These are phyloP conservation scores for Nephrocerus scutellatus DNA, from an alignment of 2,888 invertebrate species.

Conservation along the genomic window DNA sequence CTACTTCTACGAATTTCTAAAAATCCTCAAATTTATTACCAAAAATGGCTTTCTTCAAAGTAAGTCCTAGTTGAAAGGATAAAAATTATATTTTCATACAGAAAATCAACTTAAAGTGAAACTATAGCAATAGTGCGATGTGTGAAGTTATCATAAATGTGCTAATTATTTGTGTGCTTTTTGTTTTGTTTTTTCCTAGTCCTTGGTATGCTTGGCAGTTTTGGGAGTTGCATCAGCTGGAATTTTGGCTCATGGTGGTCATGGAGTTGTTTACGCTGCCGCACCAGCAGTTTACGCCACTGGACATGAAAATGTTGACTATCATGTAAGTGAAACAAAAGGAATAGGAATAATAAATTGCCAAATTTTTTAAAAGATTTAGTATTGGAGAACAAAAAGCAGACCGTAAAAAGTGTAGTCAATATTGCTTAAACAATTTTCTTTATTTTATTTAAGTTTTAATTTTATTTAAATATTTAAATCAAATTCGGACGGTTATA, in stretches of 20 bases:
- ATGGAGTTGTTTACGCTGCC: constrained; percentile 35
- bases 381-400: no score
- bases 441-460: no score
- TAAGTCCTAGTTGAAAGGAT: constrained; percentile 32
- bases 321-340: constrained; percentile 39
- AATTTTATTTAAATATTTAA: no score
- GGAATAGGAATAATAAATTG: no score
- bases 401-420: no score
- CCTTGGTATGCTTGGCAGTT: constrained; percentile 45
- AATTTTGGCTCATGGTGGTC: constrained; percentile 34
- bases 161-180: constrained; percentile 16
- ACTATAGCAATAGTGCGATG: neutral
- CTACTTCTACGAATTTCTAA: no score
- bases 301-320: constrained; percentile 41
- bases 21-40: constrained; percentile 7
- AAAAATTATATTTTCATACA: constrained; percentile 3
- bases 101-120: constrained; percentile 6
- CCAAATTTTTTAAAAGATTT: no score
- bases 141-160: neutral
- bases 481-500: no score
- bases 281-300: constrained; percentile 34
- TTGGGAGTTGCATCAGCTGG: constrained; percentile 46
- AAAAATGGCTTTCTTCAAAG: constrained; percentile 48
- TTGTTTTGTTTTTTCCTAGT: constrained; percentile 31
- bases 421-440: no score